phyloP scores from a whole-genome alignment of 2,888 invertebrate species.

The Caenorhabditis afra region DNA sequence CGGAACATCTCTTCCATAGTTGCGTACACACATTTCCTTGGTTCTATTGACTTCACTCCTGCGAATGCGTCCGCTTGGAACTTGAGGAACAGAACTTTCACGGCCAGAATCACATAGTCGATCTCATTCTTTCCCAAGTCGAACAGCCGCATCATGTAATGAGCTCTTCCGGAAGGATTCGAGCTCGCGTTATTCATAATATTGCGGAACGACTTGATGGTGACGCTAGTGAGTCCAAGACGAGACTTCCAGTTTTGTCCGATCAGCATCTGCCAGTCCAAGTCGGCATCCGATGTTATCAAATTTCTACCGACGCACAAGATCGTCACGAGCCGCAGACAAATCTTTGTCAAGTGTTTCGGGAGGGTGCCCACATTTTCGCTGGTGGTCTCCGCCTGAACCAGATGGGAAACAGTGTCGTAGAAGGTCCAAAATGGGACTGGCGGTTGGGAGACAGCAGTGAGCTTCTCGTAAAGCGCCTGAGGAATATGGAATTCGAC shows the following conservation, averaged over 20 bases:
- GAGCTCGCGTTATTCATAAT: conserved; percentile 15
- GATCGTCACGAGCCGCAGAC: conserved; percentile 11
- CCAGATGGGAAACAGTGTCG: conserved; percentile 2
- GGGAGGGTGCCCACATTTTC: conserved; percentile 25
- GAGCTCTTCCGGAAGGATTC: conserved; percentile 16
- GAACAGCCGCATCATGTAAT: conserved; percentile 24
- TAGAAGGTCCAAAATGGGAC: conserved; percentile 25
- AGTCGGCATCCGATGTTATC: conserved; percentile 6
- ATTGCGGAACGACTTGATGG: conserved; percentile 9
- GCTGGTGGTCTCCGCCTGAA: conserved; percentile 10
- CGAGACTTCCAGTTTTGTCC: conserved; percentile 40
- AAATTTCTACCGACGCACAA: conserved; percentile 12
- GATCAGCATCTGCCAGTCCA: conserved; percentile 40
- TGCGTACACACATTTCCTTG: conserved; percentile 38
- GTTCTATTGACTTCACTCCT: conserved; percentile 18
- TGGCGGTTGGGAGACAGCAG: background rate
- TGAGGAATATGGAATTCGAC: conserved; percentile 3
- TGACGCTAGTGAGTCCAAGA: conserved; percentile 12
- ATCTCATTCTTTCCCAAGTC: conserved; percentile 5
- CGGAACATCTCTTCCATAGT: conserved; percentile 10
- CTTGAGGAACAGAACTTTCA: conserved; percentile 40
- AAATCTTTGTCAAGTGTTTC: conserved; percentile 12
- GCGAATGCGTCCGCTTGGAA: conserved; percentile 52
- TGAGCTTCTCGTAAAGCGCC: background rate
- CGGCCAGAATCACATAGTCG: conserved; percentile 15